Base-by-base conservation (phyloP, 2,797 vertebrate genomes). In the Sebastes iracundus region DNA sequence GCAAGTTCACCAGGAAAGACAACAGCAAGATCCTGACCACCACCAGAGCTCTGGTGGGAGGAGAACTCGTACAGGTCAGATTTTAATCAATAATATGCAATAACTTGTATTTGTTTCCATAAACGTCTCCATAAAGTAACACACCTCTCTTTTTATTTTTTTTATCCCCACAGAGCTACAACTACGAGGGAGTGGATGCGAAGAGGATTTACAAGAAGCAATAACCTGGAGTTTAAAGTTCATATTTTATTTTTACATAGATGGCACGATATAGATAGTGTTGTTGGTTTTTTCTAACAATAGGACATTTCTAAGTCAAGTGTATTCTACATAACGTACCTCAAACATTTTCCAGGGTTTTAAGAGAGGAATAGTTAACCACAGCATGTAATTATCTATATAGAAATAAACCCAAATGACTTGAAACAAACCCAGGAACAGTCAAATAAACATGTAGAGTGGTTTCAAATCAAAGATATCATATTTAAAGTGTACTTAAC, bases 151-250 rank as follows among this genome's bases (percentile, higher is more conserved):
- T 27, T 77, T 72, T 63, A 7, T 42, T 27, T 7, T 75, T 30
- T 53, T 28, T 12, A 4, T n/a, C 30, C 66, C 18, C 6, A 76
- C 93, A 99, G 98, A 95, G 77, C 60, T 99, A 97, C 1, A 4
- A 20, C 28, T 99, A 98, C 1, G 97, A 99, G 32, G 97, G 97
- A 67, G 96, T 97, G 32, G 95, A 98, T 28, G 96, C 97, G 49
- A 98, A 97, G 92, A 96, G 98, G 88, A 86, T 95, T 95, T 99
- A 98, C 94, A 99, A 98, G 92, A 98, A 94, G 87, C 92, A 79
- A 27, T 99, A 89, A 96, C 61, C 42, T n/a, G 27, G 28, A 72
- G 60, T 32, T 23, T 65, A 27, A 64, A 74, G 75, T 80, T 88
- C 16, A 61, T 23, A 13, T 85, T 82, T 32, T 74, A 84, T 81